Evolutionary conservation across 37 sponge, comb jelly and placozoan species (phyloP), one percentile per base, ranked within the genome.

Genomic region (Agelas oroides): DNA sequence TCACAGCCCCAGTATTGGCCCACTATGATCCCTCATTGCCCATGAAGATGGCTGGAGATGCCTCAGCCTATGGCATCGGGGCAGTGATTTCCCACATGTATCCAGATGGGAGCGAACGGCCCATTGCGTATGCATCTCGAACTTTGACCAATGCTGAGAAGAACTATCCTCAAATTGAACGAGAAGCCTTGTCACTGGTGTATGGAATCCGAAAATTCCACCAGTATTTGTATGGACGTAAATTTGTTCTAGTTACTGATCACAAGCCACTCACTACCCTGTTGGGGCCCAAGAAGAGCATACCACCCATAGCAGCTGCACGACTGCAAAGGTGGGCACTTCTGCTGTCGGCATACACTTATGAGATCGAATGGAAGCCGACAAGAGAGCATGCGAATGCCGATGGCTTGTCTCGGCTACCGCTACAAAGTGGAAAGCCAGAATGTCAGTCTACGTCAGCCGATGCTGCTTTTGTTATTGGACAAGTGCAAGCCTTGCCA

Each of bases 51-150:
- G 69, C 76, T 34, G 36, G 69, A n/a, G 89, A 88, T 81, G 83
- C 83, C 19, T 88, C 87, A 30, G 36, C 87, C 1, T 68, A 82
- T 53, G 89, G 82, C 5, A n/a, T 88, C 13, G 89, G 89, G 25
- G 81, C 83, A 8, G 83, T 88, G 20, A 33, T 88, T 31, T 88
- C 89, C 6, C 89, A 82, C 30, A 35, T 65, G 5, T 25, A 57
- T 15, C 83, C 82, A 20, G 71, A 86, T 69, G 86, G 86, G 0
- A 37, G 21, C 23, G 86, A 86, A 32, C 78, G 59, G 19, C 86
- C 86, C 1, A 56, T 86, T 39, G 86, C 86, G 25, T 86, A 57
- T 53, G 79, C 79, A 28, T 81, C 89, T 24, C 61, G 79, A 1
- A 76, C 77, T 17, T 32, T 76, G 59, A 57, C 77, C 8, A 2